Evolutionary conservation across 2,797 vertebrate genomes (phyloP).

Genomic region (Acanthurus leucopareius): DNA sequence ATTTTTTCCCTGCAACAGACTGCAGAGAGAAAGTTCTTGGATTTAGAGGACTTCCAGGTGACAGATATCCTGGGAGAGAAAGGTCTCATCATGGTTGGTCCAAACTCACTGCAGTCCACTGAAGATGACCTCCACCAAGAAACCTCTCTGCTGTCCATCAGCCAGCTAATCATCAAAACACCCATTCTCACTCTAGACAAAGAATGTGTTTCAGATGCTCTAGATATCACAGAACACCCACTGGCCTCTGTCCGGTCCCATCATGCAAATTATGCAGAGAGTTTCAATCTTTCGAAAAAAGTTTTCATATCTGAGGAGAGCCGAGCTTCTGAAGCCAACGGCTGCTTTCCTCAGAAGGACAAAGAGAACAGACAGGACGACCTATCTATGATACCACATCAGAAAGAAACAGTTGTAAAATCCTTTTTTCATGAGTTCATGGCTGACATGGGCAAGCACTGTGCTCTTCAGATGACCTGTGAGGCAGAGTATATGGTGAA

Average conservation of each 20-base stretch:
- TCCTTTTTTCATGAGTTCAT: background rate
- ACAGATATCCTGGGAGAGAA: slow-evolving; percentile 35
- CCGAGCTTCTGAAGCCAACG: background rate
- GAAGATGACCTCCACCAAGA: slow-evolving; percentile 12
- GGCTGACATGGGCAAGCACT: background rate
- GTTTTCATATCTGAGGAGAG: background rate
- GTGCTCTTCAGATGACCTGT: background rate
- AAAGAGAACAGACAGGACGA: background rate
- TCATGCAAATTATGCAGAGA: slow-evolving; percentile 16
- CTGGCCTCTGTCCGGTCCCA: background rate
- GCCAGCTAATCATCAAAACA: background rate
- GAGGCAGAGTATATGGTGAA: background rate
- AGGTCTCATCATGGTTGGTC: slow-evolving; percentile 13
- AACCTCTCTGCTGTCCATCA: background rate
- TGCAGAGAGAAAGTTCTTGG: slow-evolving; percentile 41
- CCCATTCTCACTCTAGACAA: background rate
- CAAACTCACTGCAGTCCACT: accelerated
- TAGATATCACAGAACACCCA: background rate
- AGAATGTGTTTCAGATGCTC: background rate
- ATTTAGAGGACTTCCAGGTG: slow-evolving; percentile 60
- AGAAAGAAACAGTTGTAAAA: background rate
- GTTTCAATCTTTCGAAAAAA: background rate
- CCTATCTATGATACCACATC: accelerated
- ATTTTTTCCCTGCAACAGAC: slow-evolving; percentile 44
- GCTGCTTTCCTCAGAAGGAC: slow-evolving; percentile 6